Evolutionary conservation across 1,140 invertebrate genomes (phyloP), one percentile per base, ranked within the genome.

Genomic region (Maniola jurtina): DNA sequence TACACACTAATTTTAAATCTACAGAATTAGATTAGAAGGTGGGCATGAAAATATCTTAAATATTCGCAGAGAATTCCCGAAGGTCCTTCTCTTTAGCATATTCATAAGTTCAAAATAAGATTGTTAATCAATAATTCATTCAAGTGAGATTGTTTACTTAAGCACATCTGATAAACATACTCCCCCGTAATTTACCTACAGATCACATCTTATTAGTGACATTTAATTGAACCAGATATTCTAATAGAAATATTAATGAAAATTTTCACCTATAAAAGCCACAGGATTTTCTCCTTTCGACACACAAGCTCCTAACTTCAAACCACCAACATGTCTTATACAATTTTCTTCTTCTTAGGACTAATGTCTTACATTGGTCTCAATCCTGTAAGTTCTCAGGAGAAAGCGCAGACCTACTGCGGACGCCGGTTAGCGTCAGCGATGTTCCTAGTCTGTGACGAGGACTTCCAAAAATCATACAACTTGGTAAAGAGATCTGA

Each of bases 351-450:
- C 9, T 16, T 69, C 16, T 15, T 15, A 1, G 42, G 10, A 6
- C 0, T 57, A 9, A 6, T 48, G 47, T 10, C 14, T 48, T 15
- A 34, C 8, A 34, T 9, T 25, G 5, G 47, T 48, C 33, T 47
- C 25, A n/a, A 40, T 16, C 9, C 42, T 0, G 57, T 66, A 16
- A 52, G 35, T 15, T 60, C 47, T 14, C 61, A 64, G 11, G 68
- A 61, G 9, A 40, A 50, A 9, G 68, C 64, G 0, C 57, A 72
- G 10, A 57, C 61, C 15, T 76, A 76, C 67, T 76, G 75, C 35
- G 75, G 75, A 0, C 56, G 69, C 2, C 42, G 69, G 11, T 14
- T 76, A 38, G 65, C 74, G 1, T 6, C 63, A 0, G 52, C 60
- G 11, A 42, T 76, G 13, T 67, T 69, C 1, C 10, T 70, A 5